Base-by-base conservation (phyloP, 2,888 invertebrate genomes). In the Epicampocera succincta region DNA sequence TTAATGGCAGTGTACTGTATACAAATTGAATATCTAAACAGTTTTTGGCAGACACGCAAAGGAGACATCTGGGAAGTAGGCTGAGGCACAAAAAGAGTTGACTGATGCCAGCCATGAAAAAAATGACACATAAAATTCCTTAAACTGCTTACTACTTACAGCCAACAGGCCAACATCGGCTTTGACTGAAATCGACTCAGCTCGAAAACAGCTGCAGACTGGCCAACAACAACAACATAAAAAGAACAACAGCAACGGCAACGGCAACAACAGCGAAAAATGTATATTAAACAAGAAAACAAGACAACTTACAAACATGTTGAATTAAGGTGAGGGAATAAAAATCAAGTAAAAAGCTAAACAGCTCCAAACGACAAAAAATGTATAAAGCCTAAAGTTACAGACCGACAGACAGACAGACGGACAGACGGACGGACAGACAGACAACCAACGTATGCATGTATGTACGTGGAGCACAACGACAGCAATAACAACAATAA, bases 101-200 rank as follows among this genome's bases (percentile, higher is more conserved):
- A 69, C 63, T 80, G 80, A 80, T 80, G 69, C 50, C 50, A 46
- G 56, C 38, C 56, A 76, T 15, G 33, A 54, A 66, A 76, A 60
- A 68, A 69, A 56, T 81, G 77, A 81, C 81, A 77, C 73, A 81
- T 69, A 69, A 77, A 81, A 81, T 81, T 81, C 81, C 81, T 77
- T 73, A 77, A 68, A 72, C 58, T 56, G 63, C 65, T 40, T 17
- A 63, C 13, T 33, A 44, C 48, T 29, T 29, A 58, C 58, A 58
- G 19, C 13, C 60, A 66, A 29, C 42, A 48, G 15, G 9, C 40
- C 60, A 44, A 40, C 69, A 52, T 44, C 25, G 38, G n/a, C 52
- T 33, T 54, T 44, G 46, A 46, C 33, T 48, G 38, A 29, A 54
- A 40, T 33, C 52, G 38, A 66, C 54, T 60, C 54, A 66, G 77